phyloP scores from a whole-genome alignment of 2,113 vertebrate genomes.

The Misgurnus anguillicaudatus region DNA sequence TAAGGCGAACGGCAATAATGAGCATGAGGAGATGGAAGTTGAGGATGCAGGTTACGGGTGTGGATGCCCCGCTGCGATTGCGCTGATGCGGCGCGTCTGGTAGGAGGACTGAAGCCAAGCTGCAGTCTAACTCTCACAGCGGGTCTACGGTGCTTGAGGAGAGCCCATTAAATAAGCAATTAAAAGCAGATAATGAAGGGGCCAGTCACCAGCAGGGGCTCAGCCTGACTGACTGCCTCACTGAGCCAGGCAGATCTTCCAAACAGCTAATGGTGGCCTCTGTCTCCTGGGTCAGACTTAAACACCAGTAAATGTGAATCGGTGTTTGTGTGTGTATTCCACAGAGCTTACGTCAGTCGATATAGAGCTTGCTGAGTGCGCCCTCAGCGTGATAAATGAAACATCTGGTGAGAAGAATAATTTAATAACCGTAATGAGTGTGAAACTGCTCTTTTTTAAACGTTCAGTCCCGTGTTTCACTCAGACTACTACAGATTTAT shows the following conservation, averaged over 20 bases:
- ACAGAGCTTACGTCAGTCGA: background rate
- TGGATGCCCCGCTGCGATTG: conserved; percentile 36
- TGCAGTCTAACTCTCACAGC: conserved; percentile 48
- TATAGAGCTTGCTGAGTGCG: conserved; percentile 1
- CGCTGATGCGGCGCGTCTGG: conserved; percentile 14
- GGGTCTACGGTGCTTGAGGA: conserved; percentile 41
- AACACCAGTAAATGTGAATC: conserved; percentile 38
- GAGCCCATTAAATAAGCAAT: conserved; percentile 64
- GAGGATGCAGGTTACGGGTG: background rate
- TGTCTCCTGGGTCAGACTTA: conserved; percentile 27
- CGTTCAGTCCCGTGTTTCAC: background rate
- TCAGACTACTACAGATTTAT: conserved; percentile 4
- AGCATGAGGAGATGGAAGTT: background rate
- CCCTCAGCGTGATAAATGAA: conserved; percentile 23
- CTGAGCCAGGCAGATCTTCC: conserved; percentile 23
- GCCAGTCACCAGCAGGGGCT: conserved; percentile 43
- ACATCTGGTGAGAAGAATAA: conserved; percentile 10
- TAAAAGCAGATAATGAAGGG: conserved; percentile 63
- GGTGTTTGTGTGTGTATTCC: conserved; percentile 17
- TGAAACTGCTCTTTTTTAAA: background rate
- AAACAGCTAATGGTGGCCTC: conserved; percentile 26
- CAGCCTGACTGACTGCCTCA: conserved; percentile 31
- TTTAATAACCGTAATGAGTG: conserved; percentile 15
- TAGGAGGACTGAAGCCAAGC: conserved; percentile 31
- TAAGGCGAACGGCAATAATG: background rate